Conservation (phyloP, 1,140 invertebrate genomes). For the Trachymyrmex cornetzi region DNA sequence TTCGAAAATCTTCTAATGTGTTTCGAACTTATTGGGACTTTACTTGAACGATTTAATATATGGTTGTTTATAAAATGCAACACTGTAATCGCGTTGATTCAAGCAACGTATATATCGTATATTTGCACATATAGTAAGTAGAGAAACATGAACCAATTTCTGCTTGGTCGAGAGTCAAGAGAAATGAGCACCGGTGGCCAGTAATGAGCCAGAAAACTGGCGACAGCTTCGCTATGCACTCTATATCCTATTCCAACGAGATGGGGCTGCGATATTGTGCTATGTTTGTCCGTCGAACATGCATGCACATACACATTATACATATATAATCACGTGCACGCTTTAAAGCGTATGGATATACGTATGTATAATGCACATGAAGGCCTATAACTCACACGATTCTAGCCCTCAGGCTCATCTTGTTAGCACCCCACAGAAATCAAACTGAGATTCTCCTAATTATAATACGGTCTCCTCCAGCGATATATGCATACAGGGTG, state of each 20-base stretch:
- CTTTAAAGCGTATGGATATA: slow-evolving; percentile 38
- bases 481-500: slow-evolving; percentile 52
- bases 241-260: slow-evolving; percentile 78
- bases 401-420: slow-evolving; percentile 77
- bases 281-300: slow-evolving; percentile 41
- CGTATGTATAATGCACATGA: slow-evolving; percentile 67
- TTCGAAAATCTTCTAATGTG: neutral
- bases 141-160: slow-evolving; percentile 49
- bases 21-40: neutral
- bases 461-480: slow-evolving; percentile 75
- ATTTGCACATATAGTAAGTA: neutral
- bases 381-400: slow-evolving; percentile 82
- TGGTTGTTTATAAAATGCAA: neutral
- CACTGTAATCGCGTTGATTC: neutral
- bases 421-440: slow-evolving; percentile 81
- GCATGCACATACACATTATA: slow-evolving; percentile 1
- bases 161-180: slow-evolving; percentile 65
- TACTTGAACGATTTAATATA: neutral
- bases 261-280: slow-evolving; percentile 75
- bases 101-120: neutral
- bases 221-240: slow-evolving; percentile 84
- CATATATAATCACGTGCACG: slow-evolving; percentile 42
- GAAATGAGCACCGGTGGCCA: slow-evolving; percentile 82
- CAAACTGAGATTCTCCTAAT: slow-evolving; percentile 74
- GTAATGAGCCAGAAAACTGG: slow-evolving; percentile 87